Evolutionary conservation across 2,797 vertebrate species (phyloP), one percentile per base, ranked within the genome.

Genomic region (Pipistrellus pipistrellus): DNA sequence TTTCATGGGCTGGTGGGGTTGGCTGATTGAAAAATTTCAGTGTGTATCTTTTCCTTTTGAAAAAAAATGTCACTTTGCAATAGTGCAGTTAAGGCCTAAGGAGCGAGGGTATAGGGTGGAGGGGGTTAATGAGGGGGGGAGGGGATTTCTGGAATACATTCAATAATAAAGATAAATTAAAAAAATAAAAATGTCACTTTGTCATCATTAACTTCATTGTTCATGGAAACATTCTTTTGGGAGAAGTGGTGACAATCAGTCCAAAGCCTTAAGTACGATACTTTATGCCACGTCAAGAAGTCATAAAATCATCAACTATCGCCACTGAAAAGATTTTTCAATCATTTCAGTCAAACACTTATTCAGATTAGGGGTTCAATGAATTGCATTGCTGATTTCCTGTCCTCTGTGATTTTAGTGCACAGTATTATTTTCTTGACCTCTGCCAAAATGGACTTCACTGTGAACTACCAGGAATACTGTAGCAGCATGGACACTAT

Each of bases 141-240:
- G 44, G 10, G 44, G 13, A 14, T 20, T 55, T 55, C 53, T 55
- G 53, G 53, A 55, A 55, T 55, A 27, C 25, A 30, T 30, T 62
- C 59, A 62, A 62, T 4, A 62, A 27, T 62, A 62, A 62, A 62
- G 59, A 62, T 30, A 62, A 62, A 62, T 30, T 62, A 14, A 62
- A 62, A 62, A 62, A 62, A 30, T 27, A 81, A 77, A 62, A 78
- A 75, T 8, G 44, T n/a, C 0, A n/a, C 27, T 59, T 90, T 21
- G 20, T 53, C 62, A 64, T 20, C 21, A 81, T 83, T 87, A 93
- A 89, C 77, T 69, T 92, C 20, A 82, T 44, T 64, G 17, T 57
- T 85, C 41, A 46, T 35, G n/a, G 30, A 57, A 78, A 57, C 23
- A 53, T 32, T 69, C 77, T 85, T 57, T 62, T 81, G 20, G 38